phyloP scores from a whole-genome alignment of 1,140 invertebrate species.

The Dendroctonus ponderosae region DNA sequence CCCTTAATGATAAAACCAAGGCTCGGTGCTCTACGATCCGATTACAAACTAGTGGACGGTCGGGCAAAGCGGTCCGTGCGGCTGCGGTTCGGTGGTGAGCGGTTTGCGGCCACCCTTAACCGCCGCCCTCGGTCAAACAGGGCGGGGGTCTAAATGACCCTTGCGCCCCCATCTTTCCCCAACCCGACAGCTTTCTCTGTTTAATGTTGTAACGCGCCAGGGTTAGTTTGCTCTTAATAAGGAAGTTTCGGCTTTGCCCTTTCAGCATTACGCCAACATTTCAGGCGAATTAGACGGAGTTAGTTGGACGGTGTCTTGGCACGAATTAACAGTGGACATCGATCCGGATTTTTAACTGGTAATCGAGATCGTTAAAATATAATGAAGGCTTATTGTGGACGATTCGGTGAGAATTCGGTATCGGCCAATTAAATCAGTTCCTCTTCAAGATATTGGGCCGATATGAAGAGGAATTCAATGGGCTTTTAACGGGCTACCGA shows the following conservation, averaged over 20 bases:
- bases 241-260: slow-evolving; percentile 4
- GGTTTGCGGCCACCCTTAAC: slow-evolving; percentile 20
- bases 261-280: too few species aligned
- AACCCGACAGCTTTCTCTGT: slow-evolving; percentile 6
- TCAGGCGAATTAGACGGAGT: too few species aligned
- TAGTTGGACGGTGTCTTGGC: too few species aligned
- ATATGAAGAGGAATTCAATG: neutral
- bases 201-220: slow-evolving; percentile 10
- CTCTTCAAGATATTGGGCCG: neutral
- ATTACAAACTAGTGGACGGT: slow-evolving; percentile 27
- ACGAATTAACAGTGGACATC: too few species aligned
- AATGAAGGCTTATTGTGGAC: too few species aligned
- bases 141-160: slow-evolving; percentile 15
- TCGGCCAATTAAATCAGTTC: slow-evolving; percentile 1
- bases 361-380: too few species aligned
- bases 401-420: neutral
- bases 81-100: slow-evolving; percentile 14
- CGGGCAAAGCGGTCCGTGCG: slow-evolving; percentile 21
- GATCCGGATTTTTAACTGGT: too few species aligned
- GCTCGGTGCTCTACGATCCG: slow-evolving; percentile 6
- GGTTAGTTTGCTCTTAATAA: slow-evolving; percentile 19
- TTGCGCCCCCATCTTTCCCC: neutral
- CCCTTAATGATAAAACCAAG: slow-evolving; percentile 15
- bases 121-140: slow-evolving; percentile 17
- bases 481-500: neutral